These are phyloP conservation scores for Hypselothyrea guttata DNA, from an alignment of 2,888 invertebrate genomes.

Conservation along the genomic window DNA sequence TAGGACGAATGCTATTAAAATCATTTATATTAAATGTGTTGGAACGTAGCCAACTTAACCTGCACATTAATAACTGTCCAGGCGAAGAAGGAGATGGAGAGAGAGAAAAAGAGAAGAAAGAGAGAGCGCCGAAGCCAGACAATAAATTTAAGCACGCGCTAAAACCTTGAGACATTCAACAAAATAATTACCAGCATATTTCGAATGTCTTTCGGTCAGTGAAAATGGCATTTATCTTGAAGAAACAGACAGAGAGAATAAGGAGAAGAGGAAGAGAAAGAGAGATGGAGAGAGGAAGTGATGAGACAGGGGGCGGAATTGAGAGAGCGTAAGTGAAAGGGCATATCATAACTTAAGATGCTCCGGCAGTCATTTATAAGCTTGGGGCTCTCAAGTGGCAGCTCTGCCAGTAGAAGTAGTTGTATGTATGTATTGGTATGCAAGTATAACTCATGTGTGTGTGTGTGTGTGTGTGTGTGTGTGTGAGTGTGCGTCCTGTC, in stretches of 20 bases:
- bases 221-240: slow-evolving; percentile 39
- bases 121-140: slow-evolving; percentile 35
- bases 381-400: slow-evolving; percentile 6
- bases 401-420: slow-evolving; percentile 6
- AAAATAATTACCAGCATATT: slow-evolving; percentile 78
- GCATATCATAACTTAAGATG: slow-evolving; percentile 65
- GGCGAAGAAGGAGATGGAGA: no score
- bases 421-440: no score
- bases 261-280: background rate
- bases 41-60: slow-evolving; percentile 44
- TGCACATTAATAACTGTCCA: slow-evolving; percentile 63
- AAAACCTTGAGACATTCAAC: slow-evolving; percentile 73
- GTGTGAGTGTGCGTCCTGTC: slow-evolving; percentile 2
- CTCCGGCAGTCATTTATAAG: slow-evolving; percentile 55
- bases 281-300: background rate
- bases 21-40: slow-evolving; percentile 35
- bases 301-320: background rate
- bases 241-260: background rate
- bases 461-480: slow-evolving; percentile 6
- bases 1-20: slow-evolving; percentile 34
- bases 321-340: slow-evolving; percentile 3
- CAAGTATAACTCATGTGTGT: background rate
- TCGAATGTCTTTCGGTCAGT: slow-evolving; percentile 59
- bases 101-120: no score
- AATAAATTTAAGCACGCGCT: slow-evolving; percentile 57